These are phyloP conservation scores for Allolobophora icterica DNA, from an alignment of 2,888 invertebrate species.

Conservation along the genomic window DNA sequence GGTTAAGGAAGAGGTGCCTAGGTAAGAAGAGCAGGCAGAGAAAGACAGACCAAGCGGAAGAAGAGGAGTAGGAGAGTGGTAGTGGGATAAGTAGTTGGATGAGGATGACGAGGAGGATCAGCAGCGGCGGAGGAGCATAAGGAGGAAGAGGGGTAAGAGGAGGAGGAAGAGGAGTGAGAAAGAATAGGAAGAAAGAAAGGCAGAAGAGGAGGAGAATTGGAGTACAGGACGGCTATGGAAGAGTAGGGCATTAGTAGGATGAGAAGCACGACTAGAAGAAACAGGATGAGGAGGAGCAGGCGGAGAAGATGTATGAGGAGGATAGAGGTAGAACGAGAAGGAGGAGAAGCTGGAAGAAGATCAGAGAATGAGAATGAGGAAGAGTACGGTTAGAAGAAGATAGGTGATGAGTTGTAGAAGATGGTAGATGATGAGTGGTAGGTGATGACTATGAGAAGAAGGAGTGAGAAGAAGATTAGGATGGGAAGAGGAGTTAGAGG, in stretches of 20 bases:
- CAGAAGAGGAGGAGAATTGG: neutral
- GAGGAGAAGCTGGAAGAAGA: neutral
- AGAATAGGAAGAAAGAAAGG: too few relatives aligned
- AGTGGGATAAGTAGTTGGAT: too few relatives aligned
- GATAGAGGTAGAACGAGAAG: constrained; percentile 13
- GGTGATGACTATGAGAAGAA: too few relatives aligned
- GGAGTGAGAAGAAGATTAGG: neutral
- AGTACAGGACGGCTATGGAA: neutral
- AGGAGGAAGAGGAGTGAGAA: neutral
- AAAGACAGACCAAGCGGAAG: neutral
- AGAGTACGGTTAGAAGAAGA: neutral
- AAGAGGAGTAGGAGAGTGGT: neutral
- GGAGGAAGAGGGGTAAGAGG: too few relatives aligned
- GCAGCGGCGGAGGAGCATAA: too few relatives aligned
- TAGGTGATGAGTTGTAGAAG: too few relatives aligned
- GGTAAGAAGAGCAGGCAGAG: too few relatives aligned
- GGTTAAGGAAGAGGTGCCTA: neutral
- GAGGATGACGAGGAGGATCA: too few relatives aligned
- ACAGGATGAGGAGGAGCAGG: neutral
- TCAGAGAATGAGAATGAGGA: neutral
- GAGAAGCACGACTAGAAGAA: neutral
- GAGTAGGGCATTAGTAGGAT: neutral
- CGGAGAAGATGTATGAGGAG: neutral
- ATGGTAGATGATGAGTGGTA: too few relatives aligned
- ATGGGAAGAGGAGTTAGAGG: neutral